Conservation (phyloP, 2,113 vertebrate species). For the Elgaria multicarinata region DNA sequence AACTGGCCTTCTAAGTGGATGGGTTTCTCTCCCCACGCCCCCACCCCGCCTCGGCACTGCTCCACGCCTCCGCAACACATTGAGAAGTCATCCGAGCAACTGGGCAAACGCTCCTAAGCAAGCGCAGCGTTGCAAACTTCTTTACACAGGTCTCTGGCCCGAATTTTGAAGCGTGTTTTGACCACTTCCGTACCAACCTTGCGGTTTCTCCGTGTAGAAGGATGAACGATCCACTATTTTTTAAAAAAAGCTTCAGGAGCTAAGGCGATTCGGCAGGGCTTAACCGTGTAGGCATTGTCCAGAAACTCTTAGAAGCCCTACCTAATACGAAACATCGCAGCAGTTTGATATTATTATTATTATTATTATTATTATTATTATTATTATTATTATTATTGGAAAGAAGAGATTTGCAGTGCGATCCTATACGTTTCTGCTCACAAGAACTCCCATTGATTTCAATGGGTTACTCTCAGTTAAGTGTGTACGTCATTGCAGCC, state of each 20-base stretch:
- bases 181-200: not conserved
- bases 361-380: too few relatives aligned
- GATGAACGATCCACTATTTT: not conserved
- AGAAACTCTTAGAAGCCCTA: too few relatives aligned
- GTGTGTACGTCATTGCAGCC: not conserved
- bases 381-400: too few relatives aligned
- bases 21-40: not conserved
- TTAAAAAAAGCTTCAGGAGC: not conserved
- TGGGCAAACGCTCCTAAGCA: not conserved
- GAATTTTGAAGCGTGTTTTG: not conserved
- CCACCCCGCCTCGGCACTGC: too few relatives aligned
- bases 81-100: not conserved
- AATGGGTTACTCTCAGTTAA: not conserved
- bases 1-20: not conserved
- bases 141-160: not conserved
- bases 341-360: too few relatives aligned
- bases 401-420: not conserved
- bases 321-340: too few relatives aligned
- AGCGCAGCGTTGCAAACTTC: not conserved
- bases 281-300: too few relatives aligned
- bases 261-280: not conserved
- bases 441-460: not conserved
- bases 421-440: not conserved
- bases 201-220: not conserved
- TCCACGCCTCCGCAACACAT: not conserved